A percentile compares a stretch with the other conserved stretches of the same genome.
Evolutionary conservation across 2,888 invertebrate species (phyloP).

Genomic region (Tenthredo scrophulariae): DNA sequence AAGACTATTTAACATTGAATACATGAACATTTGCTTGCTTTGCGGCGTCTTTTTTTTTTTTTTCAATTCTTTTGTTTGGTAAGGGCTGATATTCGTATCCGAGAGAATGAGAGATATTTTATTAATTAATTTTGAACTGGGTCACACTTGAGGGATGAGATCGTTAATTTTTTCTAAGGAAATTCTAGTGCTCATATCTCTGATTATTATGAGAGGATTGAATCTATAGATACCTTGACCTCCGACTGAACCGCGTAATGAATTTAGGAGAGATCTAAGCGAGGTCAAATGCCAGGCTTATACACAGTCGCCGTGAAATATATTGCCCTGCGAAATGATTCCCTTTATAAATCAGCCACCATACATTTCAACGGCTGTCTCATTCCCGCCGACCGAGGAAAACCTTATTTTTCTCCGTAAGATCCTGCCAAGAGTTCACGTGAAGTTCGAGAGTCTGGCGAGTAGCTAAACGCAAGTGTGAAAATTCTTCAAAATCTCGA

Average conservation of each 20-base stretch:
- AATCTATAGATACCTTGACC: constrained; percentile 44
- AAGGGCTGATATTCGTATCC: background rate
- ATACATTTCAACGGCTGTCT: constrained; percentile 70
- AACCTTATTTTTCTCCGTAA: constrained; percentile 45
- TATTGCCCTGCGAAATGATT: constrained; percentile 74
- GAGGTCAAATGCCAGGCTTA: constrained; percentile 48
- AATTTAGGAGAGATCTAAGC: constrained; percentile 49
- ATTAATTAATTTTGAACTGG: constrained; percentile 16
- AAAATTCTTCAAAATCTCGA: background rate
- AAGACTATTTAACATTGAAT: background rate
- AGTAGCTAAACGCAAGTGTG: background rate
- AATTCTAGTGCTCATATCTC: constrained; percentile 3
- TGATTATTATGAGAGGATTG: constrained; percentile 30
- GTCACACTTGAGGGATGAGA: background rate
- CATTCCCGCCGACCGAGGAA: constrained; percentile 58
- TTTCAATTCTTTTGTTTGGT: background rate
- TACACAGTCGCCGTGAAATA: constrained; percentile 55
- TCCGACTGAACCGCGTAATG: constrained; percentile 42
- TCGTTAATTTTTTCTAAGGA: constrained; percentile 1
- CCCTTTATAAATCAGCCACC: constrained; percentile 76
- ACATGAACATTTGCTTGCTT: background rate
- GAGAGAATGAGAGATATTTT: background rate
- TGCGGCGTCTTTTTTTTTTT: background rate
- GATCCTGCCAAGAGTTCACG: constrained; percentile 23
- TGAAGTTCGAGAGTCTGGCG: background rate